phyloP scores from a whole-genome alignment of 2,797 vertebrate species.

The Harpagifer antarcticus region DNA sequence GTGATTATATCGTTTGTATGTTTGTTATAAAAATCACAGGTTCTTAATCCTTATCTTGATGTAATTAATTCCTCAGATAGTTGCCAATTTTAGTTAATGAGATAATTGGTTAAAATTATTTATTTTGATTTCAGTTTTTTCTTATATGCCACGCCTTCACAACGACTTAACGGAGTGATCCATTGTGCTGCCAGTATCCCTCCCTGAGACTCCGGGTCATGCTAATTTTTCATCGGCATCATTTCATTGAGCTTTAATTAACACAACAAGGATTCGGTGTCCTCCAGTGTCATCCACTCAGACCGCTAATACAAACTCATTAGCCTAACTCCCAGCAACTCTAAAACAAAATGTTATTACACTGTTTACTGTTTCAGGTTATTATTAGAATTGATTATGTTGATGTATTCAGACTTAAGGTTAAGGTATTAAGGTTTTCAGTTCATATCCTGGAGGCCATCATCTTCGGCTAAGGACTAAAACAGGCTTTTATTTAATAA shows the following conservation, averaged over 20 bases:
- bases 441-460: constrained; percentile 24
- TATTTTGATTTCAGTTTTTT: constrained; percentile 32
- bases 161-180: constrained; percentile 37
- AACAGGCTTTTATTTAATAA: constrained; percentile 27
- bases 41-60: constrained; percentile 15
- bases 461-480: constrained; percentile 2
- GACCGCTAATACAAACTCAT: constrained; percentile 62
- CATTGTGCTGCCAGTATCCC: constrained; percentile 40
- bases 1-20: too few relatives aligned
- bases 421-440: constrained; percentile 29
- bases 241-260: constrained; percentile 74
- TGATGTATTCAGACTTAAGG: constrained; percentile 42
- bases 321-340: constrained; percentile 46
- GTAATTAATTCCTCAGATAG: constrained; percentile 42
- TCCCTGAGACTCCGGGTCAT: constrained; percentile 57
- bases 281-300: constrained; percentile 66
- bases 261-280: constrained; percentile 69
- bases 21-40: too few relatives aligned
- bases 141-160: constrained; percentile 21
- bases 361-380: constrained; percentile 28
- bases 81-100: constrained; percentile 42
- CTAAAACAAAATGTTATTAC: constrained; percentile 42
- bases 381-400: constrained; percentile 33
- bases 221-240: constrained; percentile 65
- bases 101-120: constrained; percentile 39